Conservation (phyloP, 1,140 invertebrate species). For the Cyclargus thomasi region DNA sequence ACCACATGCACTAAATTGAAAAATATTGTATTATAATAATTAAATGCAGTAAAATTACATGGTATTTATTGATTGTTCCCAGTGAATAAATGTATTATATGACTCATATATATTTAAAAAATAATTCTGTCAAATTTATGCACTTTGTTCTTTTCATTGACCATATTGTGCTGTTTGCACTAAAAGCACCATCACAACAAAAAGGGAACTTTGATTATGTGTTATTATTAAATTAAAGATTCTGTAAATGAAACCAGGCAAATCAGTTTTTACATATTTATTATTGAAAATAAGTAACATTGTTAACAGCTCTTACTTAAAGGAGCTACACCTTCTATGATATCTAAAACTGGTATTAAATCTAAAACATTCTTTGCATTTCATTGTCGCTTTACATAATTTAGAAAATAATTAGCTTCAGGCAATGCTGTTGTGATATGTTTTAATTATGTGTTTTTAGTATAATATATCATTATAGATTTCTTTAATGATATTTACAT, state of each 20-base stretch:
- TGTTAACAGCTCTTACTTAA: constrained; percentile 45
- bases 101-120: too few species aligned
- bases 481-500: background rate
- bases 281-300: constrained; percentile 50
- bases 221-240: too few species aligned
- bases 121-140: too few species aligned
- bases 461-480: constrained; percentile 19
- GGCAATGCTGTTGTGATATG: constrained; percentile 15
- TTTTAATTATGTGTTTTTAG: constrained; percentile 16
- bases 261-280: constrained; percentile 48
- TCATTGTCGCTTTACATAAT: constrained; percentile 9
- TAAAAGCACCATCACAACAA: too few species aligned
- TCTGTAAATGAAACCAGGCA: constrained; percentile 12
- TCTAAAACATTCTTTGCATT: constrained; percentile 25
- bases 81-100: too few species aligned
- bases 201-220: too few species aligned
- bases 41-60: background rate
- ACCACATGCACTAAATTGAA: background rate
- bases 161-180: too few species aligned
- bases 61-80: background rate
- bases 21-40: background rate
- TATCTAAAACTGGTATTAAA: constrained; percentile 25
- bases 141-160: too few species aligned
- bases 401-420: constrained; percentile 17
- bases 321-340: constrained; percentile 30